Evolutionary conservation across 2,113 vertebrate species (phyloP).

Genomic region (Polyodon spathula): DNA sequence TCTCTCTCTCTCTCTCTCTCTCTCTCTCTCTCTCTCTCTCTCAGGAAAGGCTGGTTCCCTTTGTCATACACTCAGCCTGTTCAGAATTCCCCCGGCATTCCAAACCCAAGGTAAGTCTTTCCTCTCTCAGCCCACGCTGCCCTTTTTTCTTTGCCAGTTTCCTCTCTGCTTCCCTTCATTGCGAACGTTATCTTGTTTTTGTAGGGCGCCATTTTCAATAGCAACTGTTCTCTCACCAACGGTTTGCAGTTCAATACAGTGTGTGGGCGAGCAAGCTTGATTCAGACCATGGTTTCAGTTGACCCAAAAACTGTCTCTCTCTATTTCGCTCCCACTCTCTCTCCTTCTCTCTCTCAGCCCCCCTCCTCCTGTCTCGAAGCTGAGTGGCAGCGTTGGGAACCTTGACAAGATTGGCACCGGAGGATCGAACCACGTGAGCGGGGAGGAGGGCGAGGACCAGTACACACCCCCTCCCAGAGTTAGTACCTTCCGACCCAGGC

Average conservation of each 20-base stretch:
- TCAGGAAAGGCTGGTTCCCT: slow-evolving; percentile 78
- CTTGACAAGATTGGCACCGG: slow-evolving; percentile 53
- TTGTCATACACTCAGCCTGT: slow-evolving; percentile 68
- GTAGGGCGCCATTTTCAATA: too few species aligned
- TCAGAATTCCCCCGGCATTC: slow-evolving; percentile 39
- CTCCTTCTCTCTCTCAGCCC: slow-evolving; percentile 31
- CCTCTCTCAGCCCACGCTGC: too few species aligned
- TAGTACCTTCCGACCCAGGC: slow-evolving; percentile 63
- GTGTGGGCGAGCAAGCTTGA: too few species aligned
- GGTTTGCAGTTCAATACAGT: too few species aligned
- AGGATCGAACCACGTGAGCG: slow-evolving; percentile 30
- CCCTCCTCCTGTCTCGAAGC: slow-evolving; percentile 48
- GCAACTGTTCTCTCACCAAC: too few species aligned
- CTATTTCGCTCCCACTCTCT: too few species aligned
- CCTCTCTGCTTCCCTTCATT: too few species aligned
- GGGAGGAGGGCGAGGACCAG: slow-evolving; percentile 44
- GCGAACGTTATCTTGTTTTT: too few species aligned
- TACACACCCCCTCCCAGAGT: slow-evolving; percentile 48
- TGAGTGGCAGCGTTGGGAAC: slow-evolving; percentile 54
- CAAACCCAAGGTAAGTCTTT: slow-evolving; percentile 44
- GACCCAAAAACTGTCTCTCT: too few species aligned
- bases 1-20: too few species aligned
- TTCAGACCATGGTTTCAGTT: background rate
- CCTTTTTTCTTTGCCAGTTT: too few species aligned
- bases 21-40: slow-evolving; percentile 15